Evolutionary conservation across 2,888 invertebrate species (phyloP).

Genomic region (Eupithecia tripunctaria): DNA sequence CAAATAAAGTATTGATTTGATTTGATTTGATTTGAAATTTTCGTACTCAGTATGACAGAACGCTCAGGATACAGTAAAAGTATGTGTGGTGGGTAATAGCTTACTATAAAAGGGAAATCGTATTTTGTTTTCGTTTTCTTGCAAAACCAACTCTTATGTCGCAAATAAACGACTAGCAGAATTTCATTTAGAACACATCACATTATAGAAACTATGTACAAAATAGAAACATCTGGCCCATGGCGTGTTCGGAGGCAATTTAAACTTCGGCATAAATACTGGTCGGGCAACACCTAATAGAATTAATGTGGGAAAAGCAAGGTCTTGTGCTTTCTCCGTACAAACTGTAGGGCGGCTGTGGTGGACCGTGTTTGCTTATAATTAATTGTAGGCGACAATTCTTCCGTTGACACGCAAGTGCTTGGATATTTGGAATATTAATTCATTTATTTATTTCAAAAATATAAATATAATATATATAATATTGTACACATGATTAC

Average conservation of each 20-base stretch:
- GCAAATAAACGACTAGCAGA: neutral
- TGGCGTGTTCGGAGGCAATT: slow-evolving; percentile 64
- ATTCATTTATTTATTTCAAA: neutral
- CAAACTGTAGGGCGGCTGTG: neutral
- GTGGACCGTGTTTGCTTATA: slow-evolving; percentile 28
- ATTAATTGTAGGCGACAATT: slow-evolving; percentile 29
- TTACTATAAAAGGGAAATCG: no score
- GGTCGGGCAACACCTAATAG: slow-evolving; percentile 46
- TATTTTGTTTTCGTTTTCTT: no score
- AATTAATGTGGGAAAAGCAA: slow-evolving; percentile 55
- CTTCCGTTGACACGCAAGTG: slow-evolving; percentile 23
- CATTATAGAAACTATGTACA: slow-evolving; percentile 9
- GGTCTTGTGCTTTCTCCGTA: slow-evolving; percentile 5
- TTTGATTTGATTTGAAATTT: no score
- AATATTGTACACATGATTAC: no score
- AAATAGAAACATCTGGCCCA: slow-evolving; percentile 31
- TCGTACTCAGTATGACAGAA: no score
- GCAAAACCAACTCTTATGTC: no score
- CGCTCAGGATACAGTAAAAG: no score
- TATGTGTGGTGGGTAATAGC: no score
- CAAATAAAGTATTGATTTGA: no score
- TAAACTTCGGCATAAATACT: slow-evolving; percentile 43
- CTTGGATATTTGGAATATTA: neutral
- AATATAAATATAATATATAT: no score
- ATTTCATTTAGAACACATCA: no score